Conservation (phyloP, 2,797 vertebrate genomes). For the Decapterus maruadsi region DNA sequence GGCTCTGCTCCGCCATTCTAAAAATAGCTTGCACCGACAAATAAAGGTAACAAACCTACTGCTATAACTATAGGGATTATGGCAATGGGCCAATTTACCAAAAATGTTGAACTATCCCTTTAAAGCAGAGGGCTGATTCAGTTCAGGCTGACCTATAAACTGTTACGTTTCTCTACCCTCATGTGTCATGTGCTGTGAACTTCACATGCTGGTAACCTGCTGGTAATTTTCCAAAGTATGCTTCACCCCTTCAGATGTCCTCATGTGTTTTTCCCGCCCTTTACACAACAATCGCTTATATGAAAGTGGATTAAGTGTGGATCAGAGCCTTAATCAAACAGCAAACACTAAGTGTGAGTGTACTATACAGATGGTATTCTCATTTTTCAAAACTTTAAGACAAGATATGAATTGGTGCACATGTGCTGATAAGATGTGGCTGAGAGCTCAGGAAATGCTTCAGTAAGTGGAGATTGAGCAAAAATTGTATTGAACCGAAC, state of each 20-base stretch:
- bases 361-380: background rate
- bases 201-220: background rate
- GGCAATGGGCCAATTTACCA: too few species aligned
- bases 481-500: too few species aligned
- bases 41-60: too few species aligned
- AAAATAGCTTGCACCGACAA: too few species aligned
- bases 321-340: too few species aligned
- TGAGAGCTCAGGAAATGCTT: background rate
- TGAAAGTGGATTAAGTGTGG: background rate
- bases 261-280: background rate
- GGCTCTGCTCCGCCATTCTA: too few species aligned
- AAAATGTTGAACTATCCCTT: too few species aligned
- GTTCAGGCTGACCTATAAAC: constrained; percentile 10
- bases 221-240: background rate
- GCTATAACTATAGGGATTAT: too few species aligned
- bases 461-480: background rate
- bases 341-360: too few species aligned
- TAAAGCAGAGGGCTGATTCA: background rate
- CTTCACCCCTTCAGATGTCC: background rate
- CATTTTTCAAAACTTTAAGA: background rate
- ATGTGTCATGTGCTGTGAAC: background rate
- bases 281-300: background rate
- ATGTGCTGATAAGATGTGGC: background rate
- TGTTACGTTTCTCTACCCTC: background rate
- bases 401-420: too few species aligned